phyloP scores from a whole-genome alignment of 1,140 invertebrate species.

The Rhyzopertha dominica region DNA sequence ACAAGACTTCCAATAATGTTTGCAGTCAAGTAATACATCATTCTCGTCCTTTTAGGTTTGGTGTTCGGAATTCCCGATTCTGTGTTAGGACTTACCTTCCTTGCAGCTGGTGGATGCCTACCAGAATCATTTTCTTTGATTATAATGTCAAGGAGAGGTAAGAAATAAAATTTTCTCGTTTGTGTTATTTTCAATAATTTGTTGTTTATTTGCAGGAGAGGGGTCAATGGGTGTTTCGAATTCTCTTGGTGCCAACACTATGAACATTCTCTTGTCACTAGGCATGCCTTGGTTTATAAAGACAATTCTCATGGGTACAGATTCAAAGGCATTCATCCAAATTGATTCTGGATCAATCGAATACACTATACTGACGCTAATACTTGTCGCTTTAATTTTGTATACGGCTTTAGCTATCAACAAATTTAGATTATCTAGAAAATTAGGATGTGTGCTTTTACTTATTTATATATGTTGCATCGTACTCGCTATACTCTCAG shows the following conservation, averaged over 20 bases:
- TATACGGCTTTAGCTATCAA: conserved; percentile 53
- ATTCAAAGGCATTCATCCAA: conserved; percentile 44
- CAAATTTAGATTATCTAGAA: conserved; percentile 55
- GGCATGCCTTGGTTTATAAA: conserved; percentile 80
- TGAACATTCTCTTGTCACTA: conserved; percentile 81
- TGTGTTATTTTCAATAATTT: background rate
- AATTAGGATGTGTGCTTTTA: conserved; percentile 54
- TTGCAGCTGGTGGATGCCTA: conserved; percentile 81
- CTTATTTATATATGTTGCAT: conserved; percentile 59
- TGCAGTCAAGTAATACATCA: too few species aligned
- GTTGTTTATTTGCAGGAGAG: conserved; percentile 59
- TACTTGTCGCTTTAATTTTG: conserved; percentile 54
- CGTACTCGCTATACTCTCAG: conserved; percentile 52
- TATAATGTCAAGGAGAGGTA: conserved; percentile 75
- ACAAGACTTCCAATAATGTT: too few species aligned
- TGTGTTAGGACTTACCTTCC: conserved; percentile 85
- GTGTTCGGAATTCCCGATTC: conserved; percentile 76
- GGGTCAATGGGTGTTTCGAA: conserved; percentile 82
- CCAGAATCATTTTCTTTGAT: conserved; percentile 83
- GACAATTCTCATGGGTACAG: conserved; percentile 52
- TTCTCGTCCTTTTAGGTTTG: conserved; percentile 51
- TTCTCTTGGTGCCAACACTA: conserved; percentile 75
- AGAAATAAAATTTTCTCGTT: conserved; percentile 21
- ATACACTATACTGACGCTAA: conserved; percentile 59
- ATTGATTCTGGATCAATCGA: conserved; percentile 58